These are phyloP conservation scores for Platygyra sinensis DNA, from an alignment of 64 coral and sea anemone genomes.

Conservation along the genomic window DNA sequence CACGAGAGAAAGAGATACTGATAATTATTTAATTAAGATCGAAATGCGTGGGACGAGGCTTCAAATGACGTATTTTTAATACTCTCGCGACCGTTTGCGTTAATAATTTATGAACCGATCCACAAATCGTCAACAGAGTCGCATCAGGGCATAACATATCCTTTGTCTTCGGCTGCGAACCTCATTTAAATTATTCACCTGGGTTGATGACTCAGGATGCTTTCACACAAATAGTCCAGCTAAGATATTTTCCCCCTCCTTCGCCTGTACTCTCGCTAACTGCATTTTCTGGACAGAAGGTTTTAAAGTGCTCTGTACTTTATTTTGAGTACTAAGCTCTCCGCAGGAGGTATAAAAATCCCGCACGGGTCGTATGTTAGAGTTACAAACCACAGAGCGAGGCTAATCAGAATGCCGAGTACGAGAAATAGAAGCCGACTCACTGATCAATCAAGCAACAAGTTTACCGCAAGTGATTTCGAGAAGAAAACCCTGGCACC, in stretches of 20 bases:
- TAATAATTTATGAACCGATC: constrained; percentile 42
- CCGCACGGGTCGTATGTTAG: constrained; percentile 11
- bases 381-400: neutral
- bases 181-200: constrained; percentile 38
- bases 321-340: neutral
- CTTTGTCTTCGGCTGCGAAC: neutral
- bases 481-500: neutral
- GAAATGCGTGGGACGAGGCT: constrained; percentile 10
- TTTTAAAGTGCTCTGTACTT: neutral
- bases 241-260: neutral
- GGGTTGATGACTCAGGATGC: constrained; percentile 35
- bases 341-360: neutral
- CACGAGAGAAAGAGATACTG: constrained; percentile 23
- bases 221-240: constrained; percentile 8
- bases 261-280: neutral
- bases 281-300: neutral
- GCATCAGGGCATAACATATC: constrained; percentile 3
- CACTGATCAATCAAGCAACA: constrained; percentile 37
- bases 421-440: constrained; percentile 52
- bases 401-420: constrained; percentile 43
- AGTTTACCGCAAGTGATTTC: constrained; percentile 15
- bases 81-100: neutral
- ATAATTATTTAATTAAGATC: constrained; percentile 49
- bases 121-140: constrained; percentile 10
- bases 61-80: constrained; percentile 26